phyloP scores from a whole-genome alignment of 1,140 invertebrate species.

The Tetraneura akinire region DNA sequence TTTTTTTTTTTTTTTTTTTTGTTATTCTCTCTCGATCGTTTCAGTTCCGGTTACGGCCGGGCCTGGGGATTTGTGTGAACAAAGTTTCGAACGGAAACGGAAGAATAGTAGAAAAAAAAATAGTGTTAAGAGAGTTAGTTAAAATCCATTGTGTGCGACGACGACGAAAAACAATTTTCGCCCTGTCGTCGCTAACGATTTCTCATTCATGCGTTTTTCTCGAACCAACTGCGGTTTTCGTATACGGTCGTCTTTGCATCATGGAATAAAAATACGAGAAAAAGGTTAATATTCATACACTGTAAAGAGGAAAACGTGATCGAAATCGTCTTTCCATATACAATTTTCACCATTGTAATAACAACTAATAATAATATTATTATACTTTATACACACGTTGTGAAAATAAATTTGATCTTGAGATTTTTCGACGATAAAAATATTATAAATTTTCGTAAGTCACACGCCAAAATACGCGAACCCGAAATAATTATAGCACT shows the following conservation, averaged over 20 bases:
- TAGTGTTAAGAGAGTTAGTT: conserved; percentile 42
- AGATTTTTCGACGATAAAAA: no score
- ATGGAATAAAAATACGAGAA: neutral
- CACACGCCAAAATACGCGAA: no score
- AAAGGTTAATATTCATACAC: neutral
- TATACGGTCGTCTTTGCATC: neutral
- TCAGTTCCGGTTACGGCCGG: neutral
- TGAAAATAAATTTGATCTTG: no score
- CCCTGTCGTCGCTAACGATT: no score
- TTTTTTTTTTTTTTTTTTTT: neutral
- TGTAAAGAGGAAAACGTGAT: conserved; percentile 13
- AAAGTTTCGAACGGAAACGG: conserved; percentile 1
- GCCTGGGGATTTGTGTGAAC: neutral
- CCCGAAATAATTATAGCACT: no score
- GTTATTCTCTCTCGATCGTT: neutral
- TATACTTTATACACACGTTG: no score
- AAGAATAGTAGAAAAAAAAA: neutral
- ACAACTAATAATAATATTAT: no score
- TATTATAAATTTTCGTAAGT: no score
- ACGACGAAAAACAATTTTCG: conserved; percentile 3
- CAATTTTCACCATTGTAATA: conserved; percentile 55
- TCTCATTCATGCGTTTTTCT: conserved; percentile 2
- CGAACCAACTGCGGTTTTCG: neutral
- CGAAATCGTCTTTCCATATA: conserved; percentile 51
- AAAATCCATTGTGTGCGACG: conserved; percentile 32